phyloP scores from a whole-genome alignment of 2,888 invertebrate species.

The Napeogenes inachia region DNA sequence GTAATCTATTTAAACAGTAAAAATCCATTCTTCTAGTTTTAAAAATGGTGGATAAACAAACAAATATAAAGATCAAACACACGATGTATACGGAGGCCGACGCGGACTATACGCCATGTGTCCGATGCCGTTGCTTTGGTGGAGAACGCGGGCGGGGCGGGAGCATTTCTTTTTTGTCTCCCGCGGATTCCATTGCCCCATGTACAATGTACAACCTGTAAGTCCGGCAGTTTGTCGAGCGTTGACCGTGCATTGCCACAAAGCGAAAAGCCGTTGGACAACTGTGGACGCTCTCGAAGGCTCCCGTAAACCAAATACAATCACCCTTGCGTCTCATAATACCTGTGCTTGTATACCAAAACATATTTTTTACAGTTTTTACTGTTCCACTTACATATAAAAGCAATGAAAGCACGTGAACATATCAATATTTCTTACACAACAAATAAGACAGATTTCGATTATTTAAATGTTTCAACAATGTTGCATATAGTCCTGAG shows the following conservation, averaged over 20 bases:
- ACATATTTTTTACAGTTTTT: not conserved
- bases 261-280: slow-evolving; percentile 62
- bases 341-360: slow-evolving; percentile 3
- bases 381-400: not conserved
- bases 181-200: slow-evolving; percentile 73
- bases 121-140: slow-evolving; percentile 47
- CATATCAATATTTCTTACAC: too few species aligned
- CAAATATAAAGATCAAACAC: too few species aligned
- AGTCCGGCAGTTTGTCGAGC: slow-evolving; percentile 75
- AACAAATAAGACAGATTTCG: too few species aligned
- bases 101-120: slow-evolving; percentile 25
- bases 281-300: slow-evolving; percentile 58
- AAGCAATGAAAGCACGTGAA: too few species aligned
- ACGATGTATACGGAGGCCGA: too few species aligned
- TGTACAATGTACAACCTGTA: slow-evolving; percentile 75
- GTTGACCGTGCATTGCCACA: slow-evolving; percentile 67
- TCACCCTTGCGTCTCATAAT: slow-evolving; percentile 24
- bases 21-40: too few species aligned
- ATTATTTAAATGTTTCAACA: too few species aligned
- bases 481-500: too few species aligned
- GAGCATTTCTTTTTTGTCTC: slow-evolving; percentile 65
- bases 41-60: not conserved
- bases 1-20: too few species aligned
- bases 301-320: slow-evolving; percentile 38
- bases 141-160: slow-evolving; percentile 46